A percentile compares a stretch with the other conserved stretches of the same genome.
Evolutionary conservation across 53 echinoderm and acorn worm genomes (phyloP).

Genomic region (Zoroaster sp.): DNA sequence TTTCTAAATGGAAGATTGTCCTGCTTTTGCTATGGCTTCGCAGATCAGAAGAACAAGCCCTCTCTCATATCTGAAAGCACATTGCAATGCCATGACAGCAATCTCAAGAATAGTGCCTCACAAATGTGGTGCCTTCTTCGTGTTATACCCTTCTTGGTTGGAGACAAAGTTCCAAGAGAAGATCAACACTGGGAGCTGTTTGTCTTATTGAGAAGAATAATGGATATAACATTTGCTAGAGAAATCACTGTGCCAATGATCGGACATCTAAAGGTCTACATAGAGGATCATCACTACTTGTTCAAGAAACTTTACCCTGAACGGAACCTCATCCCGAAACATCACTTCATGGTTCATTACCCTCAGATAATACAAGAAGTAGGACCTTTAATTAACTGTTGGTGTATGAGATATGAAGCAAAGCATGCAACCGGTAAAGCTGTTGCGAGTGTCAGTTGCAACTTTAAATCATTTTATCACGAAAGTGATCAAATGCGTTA

Average conservation of each 20-base stretch:
- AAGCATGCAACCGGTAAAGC: constrained; percentile 43
- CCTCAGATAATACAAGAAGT: constrained; percentile 16
- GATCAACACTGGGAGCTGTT: constrained; percentile 31
- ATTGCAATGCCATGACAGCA: constrained; percentile 31
- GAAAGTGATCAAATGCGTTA: too few species aligned
- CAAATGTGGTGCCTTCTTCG: constrained; percentile 55
- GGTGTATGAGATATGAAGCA: constrained; percentile 50
- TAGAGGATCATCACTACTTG: constrained; percentile 35
- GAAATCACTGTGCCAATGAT: background rate
- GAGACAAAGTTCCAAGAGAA: constrained; percentile 17
- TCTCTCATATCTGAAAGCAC: constrained; percentile 2
- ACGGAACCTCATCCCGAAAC: constrained; percentile 24
- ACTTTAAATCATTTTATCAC: too few species aligned
- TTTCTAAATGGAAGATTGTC: constrained; percentile 9
- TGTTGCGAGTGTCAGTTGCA: constrained; percentile 42
- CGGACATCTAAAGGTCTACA: constrained; percentile 23
- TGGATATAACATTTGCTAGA: constrained; percentile 47
- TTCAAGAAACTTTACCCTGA: constrained; percentile 33
- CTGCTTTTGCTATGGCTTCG: constrained; percentile 40
- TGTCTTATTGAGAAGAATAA: background rate
- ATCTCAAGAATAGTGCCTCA: constrained; percentile 25
- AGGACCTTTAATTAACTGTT: constrained; percentile 46
- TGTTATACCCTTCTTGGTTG: constrained; percentile 21
- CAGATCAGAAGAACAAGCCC: constrained; percentile 43
- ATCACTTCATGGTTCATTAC: constrained; percentile 56